Evolutionary conservation across 2,113 vertebrate species (phyloP), one percentile per base, ranked within the genome.

Genomic region (Ceuthmochares aereus): DNA sequence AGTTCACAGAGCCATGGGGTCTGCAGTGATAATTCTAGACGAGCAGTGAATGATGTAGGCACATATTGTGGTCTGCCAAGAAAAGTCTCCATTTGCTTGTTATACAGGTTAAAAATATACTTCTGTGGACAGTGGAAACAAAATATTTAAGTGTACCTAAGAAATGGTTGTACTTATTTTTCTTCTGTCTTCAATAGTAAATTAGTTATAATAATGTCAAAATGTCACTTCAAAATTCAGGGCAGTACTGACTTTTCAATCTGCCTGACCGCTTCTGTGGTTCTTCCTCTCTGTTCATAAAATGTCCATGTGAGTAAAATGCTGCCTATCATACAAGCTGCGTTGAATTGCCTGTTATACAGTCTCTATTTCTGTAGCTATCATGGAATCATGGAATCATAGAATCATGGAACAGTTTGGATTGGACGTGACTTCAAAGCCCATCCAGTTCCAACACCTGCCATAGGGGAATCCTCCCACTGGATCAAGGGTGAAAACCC

Each of bases 261-360:
- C 27, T 55, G 7, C 34, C 30, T 36, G 49, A 51, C 52, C 20
- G 30, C 47, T 56, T 62, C 7, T 0, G 10, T 26, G n/a, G 30
- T 45, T 66, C 34, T 82, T 77, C 14, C 10, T 8, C 40, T 52
- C 36, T 9, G 5, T 80, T 69, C 18, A 6, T n/a, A 27, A 87
- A 43, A 52, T 26, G 21, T 42, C 45, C 12, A 40, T 42, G 19
- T 36, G 18, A 51, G 21, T 54, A 37, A 59, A 82, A 55, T 67
- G 17, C 49, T 43, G 5, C 12, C 36, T 49, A 3, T 40, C 12
- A 9, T 10, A 34, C 27, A 45, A 14, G 4, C 20, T 42, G 2
- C 27, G 36, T 63, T 9, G 7, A 63, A 40, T 58, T 40, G 27
- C 14, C 0, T 14, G 3, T 25, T 37, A 4, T 2, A 3, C n/a